Base-by-base conservation (phyloP, 1,140 invertebrate genomes). In the Dreissena polymorpha region DNA sequence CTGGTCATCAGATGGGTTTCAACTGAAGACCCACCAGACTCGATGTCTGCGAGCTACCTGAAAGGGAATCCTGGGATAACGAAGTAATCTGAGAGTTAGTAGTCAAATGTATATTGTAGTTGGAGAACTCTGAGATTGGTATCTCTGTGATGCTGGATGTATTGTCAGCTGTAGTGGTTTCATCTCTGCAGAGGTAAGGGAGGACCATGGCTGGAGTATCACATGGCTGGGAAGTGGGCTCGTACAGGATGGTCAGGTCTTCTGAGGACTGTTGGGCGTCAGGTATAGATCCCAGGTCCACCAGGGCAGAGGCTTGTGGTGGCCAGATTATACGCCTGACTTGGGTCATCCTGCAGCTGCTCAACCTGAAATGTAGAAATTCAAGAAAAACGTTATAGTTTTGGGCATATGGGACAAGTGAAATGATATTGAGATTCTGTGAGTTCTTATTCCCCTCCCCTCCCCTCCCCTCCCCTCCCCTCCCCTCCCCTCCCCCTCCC, bases 341-440 rank as follows among this genome's bases (percentile, higher is more conserved):
- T 60, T n/a, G 16, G 57, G 57, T n/a, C 57, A 60, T 60, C 57
- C 21, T 23, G 16, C 16, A 23, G 21, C 6, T 60, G 16, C 16
- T 18, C 57, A 60, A 60, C 57, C 57, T 60, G 57, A 60, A 60
- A 60, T 60, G 57, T 60, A 60, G 57, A 6, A 60, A 18, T n/a
- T 60, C 2, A 60, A 5, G 39, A 5, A 39, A 39, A 5, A 39
- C 39, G 2, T 39, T 39, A 39, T 39, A 5, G 39, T 39, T 39
- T 39, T 8, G 2, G 39, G 39, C 8, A 39, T 39, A 39, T 39
- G 39, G 8, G 8, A 39, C 8, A 39, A 39, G 39, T 39, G 39
- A 39, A 39, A 39, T 39, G 39, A 39, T 39, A 39, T 39, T 39
- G 2, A 39, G 39, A 39, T 39, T 5, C 39, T 39, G 2, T 39